These are phyloP conservation scores for Marisa cornuarietis DNA, from an alignment of 1,140 invertebrate genomes.

Conservation along the genomic window DNA sequence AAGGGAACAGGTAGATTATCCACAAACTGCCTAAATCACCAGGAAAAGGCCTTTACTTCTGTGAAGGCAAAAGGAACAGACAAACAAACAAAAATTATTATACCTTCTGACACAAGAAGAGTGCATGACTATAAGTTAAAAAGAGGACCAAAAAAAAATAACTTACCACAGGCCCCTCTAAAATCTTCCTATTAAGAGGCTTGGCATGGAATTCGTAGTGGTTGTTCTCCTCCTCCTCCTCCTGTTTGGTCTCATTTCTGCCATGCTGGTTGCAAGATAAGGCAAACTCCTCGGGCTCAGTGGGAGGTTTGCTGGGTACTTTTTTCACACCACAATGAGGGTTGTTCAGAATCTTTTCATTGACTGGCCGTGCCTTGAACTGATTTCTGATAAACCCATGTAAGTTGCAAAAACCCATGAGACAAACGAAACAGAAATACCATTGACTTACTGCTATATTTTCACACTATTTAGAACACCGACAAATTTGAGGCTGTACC, in stretches of 20 bases:
- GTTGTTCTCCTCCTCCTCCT: constrained; percentile 38
- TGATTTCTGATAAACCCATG: constrained; percentile 44
- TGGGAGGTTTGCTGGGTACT: constrained; percentile 48
- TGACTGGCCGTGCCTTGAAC: constrained; percentile 62
- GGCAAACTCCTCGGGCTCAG: constrained; percentile 51
- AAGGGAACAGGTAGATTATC: too few relatives aligned
- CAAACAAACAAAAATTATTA: background rate
- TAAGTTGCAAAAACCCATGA: too few relatives aligned
- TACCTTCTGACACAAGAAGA: background rate
- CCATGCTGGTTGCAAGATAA: constrained; percentile 38
- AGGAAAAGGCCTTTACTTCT: too few relatives aligned
- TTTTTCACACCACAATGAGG: constrained; percentile 47
- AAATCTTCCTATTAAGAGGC: constrained; percentile 57
- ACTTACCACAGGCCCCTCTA: constrained; percentile 58
- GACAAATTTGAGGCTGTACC: too few relatives aligned
- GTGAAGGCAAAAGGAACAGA: background rate
- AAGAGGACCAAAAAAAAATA: background rate
- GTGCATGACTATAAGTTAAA: background rate
- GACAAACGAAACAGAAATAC: too few relatives aligned
- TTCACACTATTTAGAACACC: too few relatives aligned
- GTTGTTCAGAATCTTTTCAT: constrained; percentile 54
- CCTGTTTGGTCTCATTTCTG: constrained; percentile 17
- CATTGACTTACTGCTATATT: too few relatives aligned
- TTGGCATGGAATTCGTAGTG: constrained; percentile 60
- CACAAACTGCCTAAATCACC: too few relatives aligned